Percentiles rank a stretch among this genome's conserved stretches.
Conservation (phyloP, 2,797 vertebrate species). For the Sarcoramphus papa region DNA sequence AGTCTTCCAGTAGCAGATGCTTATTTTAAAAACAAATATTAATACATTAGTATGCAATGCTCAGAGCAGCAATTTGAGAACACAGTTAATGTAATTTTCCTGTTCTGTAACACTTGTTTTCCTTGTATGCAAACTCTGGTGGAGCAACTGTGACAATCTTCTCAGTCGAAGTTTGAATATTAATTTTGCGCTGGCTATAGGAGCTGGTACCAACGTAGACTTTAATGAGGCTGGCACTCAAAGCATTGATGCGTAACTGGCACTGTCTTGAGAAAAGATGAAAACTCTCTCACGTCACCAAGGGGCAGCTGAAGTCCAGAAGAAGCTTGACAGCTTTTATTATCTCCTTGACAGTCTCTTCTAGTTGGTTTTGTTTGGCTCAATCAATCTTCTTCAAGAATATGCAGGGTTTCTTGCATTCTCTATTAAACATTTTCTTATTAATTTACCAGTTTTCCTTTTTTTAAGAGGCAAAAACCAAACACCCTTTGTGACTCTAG, state of each 20-base stretch:
- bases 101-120: conserved; percentile 57
- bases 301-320: neutral
- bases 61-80: conserved; percentile 54
- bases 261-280: neutral
- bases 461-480: neutral
- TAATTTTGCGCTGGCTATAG: neutral
- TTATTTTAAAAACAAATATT: conserved; percentile 63
- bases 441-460: neutral
- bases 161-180: conserved; percentile 28
- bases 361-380: neutral
- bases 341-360: neutral
- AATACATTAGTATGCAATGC: conserved; percentile 57
- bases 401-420: neutral
- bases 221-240: conserved; percentile 9
- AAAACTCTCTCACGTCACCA: neutral
- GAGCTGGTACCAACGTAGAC: neutral
- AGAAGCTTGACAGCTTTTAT: neutral
- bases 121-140: conserved; percentile 51
- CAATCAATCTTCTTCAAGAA: neutral
- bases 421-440: neutral
- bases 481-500: neutral
- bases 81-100: conserved; percentile 55
- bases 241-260: neutral
- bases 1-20: conserved; percentile 41
- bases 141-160: conserved; percentile 42